These are phyloP conservation scores for Micrasema longulum DNA, from an alignment of 1,140 invertebrate species.

Conservation along the genomic window DNA sequence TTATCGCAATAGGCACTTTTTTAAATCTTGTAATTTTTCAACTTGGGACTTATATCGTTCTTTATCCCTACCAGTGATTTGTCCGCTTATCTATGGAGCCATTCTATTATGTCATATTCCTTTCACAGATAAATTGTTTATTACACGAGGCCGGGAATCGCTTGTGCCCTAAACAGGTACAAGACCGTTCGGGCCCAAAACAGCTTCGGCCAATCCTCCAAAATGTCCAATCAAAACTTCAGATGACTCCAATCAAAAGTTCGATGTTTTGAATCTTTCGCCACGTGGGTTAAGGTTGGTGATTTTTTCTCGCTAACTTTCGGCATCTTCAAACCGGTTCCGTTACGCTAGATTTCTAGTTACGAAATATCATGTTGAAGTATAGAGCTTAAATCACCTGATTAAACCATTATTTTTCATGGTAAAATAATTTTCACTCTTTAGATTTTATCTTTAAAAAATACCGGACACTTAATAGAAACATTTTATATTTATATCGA, in stretches of 20 bases:
- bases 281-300: not conserved
- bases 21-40: too few relatives aligned
- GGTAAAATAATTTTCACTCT: constrained; percentile 29
- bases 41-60: too few relatives aligned
- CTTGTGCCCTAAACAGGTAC: constrained; percentile 26
- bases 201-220: constrained; percentile 2
- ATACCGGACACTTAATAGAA: constrained; percentile 2
- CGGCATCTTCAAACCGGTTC: constrained; percentile 21
- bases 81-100: constrained; percentile 28
- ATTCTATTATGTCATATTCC: constrained; percentile 50
- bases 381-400: constrained; percentile 14
- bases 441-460: constrained; percentile 15
- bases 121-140: constrained; percentile 50
- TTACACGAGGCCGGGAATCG: constrained; percentile 40
- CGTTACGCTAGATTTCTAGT: not conserved
- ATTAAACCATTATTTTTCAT: constrained; percentile 39
- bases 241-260: not conserved
- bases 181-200: not conserved
- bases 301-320: not conserved
- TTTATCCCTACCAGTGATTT: not conserved
- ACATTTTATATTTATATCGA: too few relatives aligned
- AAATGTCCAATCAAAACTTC: not conserved
- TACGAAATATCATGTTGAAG: not conserved
- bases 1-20: too few relatives aligned
- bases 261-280: not conserved